These are phyloP conservation scores for Griposia aprilina DNA, from an alignment of 2,888 invertebrate genomes.

Conservation along the genomic window DNA sequence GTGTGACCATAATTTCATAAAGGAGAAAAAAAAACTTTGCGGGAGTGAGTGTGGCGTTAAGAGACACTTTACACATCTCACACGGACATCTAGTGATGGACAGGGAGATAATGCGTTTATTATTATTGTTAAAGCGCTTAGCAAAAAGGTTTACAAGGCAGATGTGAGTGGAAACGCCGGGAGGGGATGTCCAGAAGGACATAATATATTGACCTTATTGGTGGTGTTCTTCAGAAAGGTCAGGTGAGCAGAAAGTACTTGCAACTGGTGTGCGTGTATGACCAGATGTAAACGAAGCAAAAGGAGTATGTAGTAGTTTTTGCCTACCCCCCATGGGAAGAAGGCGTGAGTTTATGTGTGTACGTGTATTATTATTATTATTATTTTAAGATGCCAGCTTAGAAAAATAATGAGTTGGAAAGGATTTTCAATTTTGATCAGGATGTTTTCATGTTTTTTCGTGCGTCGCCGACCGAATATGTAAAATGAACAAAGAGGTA, in stretches of 20 bases:
- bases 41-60: constrained; percentile 28
- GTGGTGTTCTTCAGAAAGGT: background rate
- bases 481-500: background rate
- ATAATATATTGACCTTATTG: background rate
- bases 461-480: background rate
- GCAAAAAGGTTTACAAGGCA: background rate
- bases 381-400: background rate
- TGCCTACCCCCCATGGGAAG: background rate
- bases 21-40: constrained; percentile 48
- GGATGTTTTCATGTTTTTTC: background rate
- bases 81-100: constrained; percentile 18
- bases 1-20: constrained; percentile 38
- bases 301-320: background rate
- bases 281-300: background rate
- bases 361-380: no score
- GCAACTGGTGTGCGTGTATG: background rate
- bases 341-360: background rate
- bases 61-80: constrained; percentile 30
- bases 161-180: background rate
- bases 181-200: no score
- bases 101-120: constrained; percentile 25
- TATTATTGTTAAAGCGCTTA: constrained; percentile 9
- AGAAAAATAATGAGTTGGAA: background rate
- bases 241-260: background rate
- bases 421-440: background rate